phyloP scores from a whole-genome alignment of 2,888 invertebrate species.

The Tenthredo amoena region DNA sequence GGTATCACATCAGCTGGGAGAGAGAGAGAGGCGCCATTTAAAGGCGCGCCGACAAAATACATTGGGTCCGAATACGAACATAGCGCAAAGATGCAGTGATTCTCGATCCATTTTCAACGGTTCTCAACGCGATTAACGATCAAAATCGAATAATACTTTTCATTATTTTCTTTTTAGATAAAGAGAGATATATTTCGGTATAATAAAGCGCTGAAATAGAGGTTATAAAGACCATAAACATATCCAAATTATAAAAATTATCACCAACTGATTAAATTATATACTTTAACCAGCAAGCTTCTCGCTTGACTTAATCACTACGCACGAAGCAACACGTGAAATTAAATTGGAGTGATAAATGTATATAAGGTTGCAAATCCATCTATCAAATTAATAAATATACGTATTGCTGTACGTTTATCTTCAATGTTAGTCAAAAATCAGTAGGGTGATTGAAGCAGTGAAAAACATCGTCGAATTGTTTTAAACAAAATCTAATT shows the following conservation, averaged over 20 bases:
- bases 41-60: neutral
- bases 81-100: constrained; percentile 7
- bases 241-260: neutral
- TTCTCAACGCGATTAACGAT: neutral
- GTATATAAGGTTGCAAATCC: neutral
- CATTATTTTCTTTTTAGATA: neutral
- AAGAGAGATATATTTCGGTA: neutral
- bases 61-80: neutral
- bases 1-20: neutral
- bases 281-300: neutral
- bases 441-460: neutral
- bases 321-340: neutral
- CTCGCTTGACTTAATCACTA: neutral
- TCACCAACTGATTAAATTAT: neutral
- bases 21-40: constrained; percentile 38
- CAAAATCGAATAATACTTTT: neutral
- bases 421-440: neutral
- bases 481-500: neutral
- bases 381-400: neutral
- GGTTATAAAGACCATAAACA: neutral
- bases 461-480: neutral
- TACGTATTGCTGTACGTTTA: neutral
- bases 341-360: neutral
- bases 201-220: neutral
- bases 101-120: neutral